Base-by-base conservation (phyloP, 2,797 vertebrate genomes). In the Paramormyrops hopkinsi region DNA sequence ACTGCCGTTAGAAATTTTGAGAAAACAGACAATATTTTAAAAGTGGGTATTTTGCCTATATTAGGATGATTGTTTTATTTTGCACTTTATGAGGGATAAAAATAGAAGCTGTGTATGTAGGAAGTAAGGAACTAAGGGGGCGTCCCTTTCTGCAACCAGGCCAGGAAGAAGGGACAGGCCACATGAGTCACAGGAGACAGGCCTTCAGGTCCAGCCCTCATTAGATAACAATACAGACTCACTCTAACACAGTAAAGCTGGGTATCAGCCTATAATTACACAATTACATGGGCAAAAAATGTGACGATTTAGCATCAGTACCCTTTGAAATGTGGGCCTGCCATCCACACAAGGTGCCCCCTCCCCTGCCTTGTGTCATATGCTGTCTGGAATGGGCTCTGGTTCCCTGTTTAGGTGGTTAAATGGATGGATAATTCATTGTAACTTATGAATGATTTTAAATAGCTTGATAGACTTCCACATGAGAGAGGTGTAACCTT, bases 31-130 rank as follows among this genome's bases (percentile, higher is more conserved):
- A n/a, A 59, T 59, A 25, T 62, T 89, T 84, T 11, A 85, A 85
- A 85, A 25, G 8, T 22, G 9, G 12, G 6, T 50, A 29, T 25
- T 41, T 50, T 25, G 51, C 19, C 37, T 46, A 84, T 41, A n/a
- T 84, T 41, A 22, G 79, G 79, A 50, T 48, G 56, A 90, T 90
- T 88, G 90, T 92, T 94, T 91, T 93, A 91, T 93, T 88, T 91
- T 92, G 91, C 92, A 93, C 90, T 92, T 93, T 90, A 93, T 93
- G 91, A 94, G 90, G 92, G 93, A 92, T 93, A 91, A 89, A 86
- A 69, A 93, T 85, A 76, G 82, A 90, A 89, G 91, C 90, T 90
- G 88, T 86, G 22, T 53, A 84, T 89, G 53, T 59, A 54, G 59
- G 11, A 48, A 62, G 8, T 48, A 48, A 8, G 46, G 46, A 5